Base-by-base conservation (phyloP, 2,797 vertebrate species). In the Coregonus sp. region DNA sequence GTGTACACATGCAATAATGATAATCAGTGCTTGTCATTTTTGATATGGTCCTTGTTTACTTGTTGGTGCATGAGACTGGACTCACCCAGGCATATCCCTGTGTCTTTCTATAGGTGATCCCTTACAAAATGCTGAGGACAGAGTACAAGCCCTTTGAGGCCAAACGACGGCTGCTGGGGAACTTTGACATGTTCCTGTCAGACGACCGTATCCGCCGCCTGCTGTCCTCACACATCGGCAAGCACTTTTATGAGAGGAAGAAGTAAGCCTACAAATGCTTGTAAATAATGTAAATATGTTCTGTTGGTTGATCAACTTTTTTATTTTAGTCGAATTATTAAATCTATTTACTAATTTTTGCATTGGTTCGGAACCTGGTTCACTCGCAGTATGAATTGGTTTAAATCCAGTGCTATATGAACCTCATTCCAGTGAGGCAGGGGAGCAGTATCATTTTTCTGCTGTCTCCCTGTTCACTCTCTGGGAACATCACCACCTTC, bases 81-180 rank as follows among this genome's bases (percentile, higher is more conserved):
- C 40, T 11, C 11, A 47, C 40, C 40, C 40, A 12, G 9, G 40
- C 40, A 47, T 47, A 47, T 70, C 4, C 11, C 7, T 20, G 0
- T 51, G 16, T 83, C 0, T 56, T 47, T 11, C 16, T 72, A 66
- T 87, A 99, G 98, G 88, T 99, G 72, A 98, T 99, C 70, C 94
- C 97, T 0, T 94, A 94, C 80, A 94, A 94, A 73, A 88, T 87
- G 15, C 91, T 99, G 70, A 98, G 90, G 88, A 97, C 91, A 0
- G 97, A 99, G 78, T 99, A 98, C 81, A 99, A 99, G 83, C 90
- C 95, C 0, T 97, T 85, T 4, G 97, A 99, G 92, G 96, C 97
- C 3, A 99, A 99, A 81, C 95, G 94, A 0, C 94, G 93, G 12
- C 94, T 99, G 56, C 77, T 99, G 72, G 89, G 92, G 1, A 97